phyloP scores from a whole-genome alignment of 2,113 vertebrate species.

The Leptocoma aspasia region DNA sequence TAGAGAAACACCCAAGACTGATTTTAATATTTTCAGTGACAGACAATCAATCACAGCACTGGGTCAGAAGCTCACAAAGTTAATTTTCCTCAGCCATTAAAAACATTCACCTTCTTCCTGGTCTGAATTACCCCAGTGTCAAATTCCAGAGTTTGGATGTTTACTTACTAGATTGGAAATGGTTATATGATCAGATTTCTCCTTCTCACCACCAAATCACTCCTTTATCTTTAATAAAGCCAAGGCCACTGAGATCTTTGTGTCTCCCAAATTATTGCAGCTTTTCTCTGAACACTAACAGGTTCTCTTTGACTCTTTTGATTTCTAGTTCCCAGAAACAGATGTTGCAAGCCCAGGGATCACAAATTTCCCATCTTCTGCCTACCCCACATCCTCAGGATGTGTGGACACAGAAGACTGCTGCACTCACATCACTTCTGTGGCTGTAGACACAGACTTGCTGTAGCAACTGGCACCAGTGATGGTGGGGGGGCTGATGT shows the following conservation, averaged over 20 bases:
- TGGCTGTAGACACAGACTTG: not conserved
- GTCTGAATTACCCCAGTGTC: conserved; percentile 27
- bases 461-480: rapidly evolving
- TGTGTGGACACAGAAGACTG: not conserved
- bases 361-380: not conserved
- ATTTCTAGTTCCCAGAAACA: not conserved
- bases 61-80: conserved; percentile 15
- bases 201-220: not conserved
- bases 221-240: not conserved
- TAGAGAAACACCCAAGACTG: not conserved
- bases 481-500: not conserved
- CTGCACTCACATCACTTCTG: not conserved
- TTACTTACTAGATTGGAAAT: not conserved
- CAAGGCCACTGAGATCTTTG: not conserved
- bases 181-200: not conserved
- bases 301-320: not conserved
- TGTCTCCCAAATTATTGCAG: not conserved
- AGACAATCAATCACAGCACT: not conserved
- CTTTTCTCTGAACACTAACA: not conserved
- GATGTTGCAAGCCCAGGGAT: not conserved
- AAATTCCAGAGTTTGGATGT: conserved; percentile 7
- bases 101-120: conserved; percentile 48
- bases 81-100: conserved; percentile 22
- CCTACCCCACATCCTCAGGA: not conserved
- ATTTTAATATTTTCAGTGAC: conserved; percentile 15